Evolutionary conservation across 1,140 invertebrate genomes (phyloP), one percentile per base, ranked within the genome.

Genomic region (Teleogryllus occipitalis): DNA sequence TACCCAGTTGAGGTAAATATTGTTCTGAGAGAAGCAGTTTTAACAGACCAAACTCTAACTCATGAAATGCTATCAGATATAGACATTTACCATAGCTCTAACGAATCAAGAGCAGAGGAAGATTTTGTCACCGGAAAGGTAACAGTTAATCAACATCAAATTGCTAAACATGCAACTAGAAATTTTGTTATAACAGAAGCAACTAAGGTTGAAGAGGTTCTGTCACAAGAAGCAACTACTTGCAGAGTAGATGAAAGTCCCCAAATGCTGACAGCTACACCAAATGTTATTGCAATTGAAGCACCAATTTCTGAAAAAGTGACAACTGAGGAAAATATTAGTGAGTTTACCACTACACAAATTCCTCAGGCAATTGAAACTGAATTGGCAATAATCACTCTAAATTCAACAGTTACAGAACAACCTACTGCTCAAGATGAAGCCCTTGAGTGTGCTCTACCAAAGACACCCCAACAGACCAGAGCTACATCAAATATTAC

Each of bases 401-500:
- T 7, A 12, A n/a, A 14, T 22, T 27, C 47, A 76, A 47, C 75
- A 47, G 75, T 76, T 18, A 76, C 27, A 39, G 46, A 77, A 77
- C 76, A 77, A 21, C 76, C 76, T 47, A 15, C 48, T 12, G 48
- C 47, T 14, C 15, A 49, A 54, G 76, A 77, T 22, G n/a, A n/a
- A 6, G 47, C 47, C 15, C 48, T 21, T n/a, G 39, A 47, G 14
- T 22, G 47, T 47, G 10, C 12, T 77, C 18, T 12, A 54, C 6
- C 18, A 77, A 48, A 77, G 22, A 48, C n/a, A 8, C 47, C 7
- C n/a, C 21, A 21, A n/a, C n/a, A 48, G 21, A 83, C 83, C 74
- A 81, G 12, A 39, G 81, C 78, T 22, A 73, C 77, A 75, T 27
- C 78, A 22, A 80, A 82, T 54, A 46, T 82, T 47, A 76, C 78